Evolutionary conservation across 2,113 vertebrate genomes (phyloP).

Genomic region (Typhlomys cinereus): DNA sequence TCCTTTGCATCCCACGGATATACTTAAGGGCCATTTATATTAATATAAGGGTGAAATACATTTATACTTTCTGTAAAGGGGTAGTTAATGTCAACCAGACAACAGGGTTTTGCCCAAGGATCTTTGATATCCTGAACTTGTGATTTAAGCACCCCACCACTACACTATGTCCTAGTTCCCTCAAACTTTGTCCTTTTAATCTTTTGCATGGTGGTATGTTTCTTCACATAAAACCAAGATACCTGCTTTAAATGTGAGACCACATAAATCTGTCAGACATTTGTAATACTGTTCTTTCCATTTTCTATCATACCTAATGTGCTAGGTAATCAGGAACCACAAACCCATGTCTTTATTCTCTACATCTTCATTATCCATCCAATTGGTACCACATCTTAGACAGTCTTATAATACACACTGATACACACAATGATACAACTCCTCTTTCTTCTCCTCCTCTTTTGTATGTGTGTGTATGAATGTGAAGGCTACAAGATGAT

Average conservation of each 20-base stretch:
- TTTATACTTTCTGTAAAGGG: constrained; percentile 37
- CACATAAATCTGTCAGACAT: not conserved
- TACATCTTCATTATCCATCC: not conserved
- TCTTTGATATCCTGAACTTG: not conserved
- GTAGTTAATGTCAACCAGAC: constrained; percentile 13
- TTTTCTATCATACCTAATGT: not conserved
- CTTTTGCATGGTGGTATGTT: not conserved
- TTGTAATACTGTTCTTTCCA: not conserved
- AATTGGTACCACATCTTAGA: not conserved
- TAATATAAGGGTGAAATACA: not conserved
- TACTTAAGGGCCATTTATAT: constrained; percentile 56
- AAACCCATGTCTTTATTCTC: not conserved
- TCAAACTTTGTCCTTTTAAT: not conserved
- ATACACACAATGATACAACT: not conserved
- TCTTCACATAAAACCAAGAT: too few relatives aligned
- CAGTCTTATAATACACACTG: too few relatives aligned
- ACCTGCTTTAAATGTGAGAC: not conserved
- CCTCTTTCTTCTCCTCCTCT: not conserved
- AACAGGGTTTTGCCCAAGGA: constrained; percentile 13
- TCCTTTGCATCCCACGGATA: constrained; percentile 37
- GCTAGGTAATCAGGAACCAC: not conserved
- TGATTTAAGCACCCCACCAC: not conserved
- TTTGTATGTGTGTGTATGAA: not conserved
- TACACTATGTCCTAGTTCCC: not conserved
- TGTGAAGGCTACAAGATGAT: not conserved